Evolutionary conservation across 2,113 vertebrate species (phyloP), one percentile per base, ranked within the genome.

Genomic region (Apistogramma diplotaenia): DNA sequence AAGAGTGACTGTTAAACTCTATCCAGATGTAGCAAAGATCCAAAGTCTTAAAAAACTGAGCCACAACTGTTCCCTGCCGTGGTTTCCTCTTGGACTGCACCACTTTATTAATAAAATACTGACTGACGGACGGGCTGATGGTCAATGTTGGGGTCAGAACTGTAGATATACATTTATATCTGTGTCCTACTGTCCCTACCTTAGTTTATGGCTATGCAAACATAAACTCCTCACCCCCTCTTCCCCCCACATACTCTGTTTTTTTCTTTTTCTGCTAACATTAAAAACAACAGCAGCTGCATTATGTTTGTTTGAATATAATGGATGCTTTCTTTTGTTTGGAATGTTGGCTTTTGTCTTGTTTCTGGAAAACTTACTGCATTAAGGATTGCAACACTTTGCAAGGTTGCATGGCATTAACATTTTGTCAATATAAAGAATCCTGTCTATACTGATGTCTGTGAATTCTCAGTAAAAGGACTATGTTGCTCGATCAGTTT

Each of bases 201-300:
- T 94, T 93, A 83, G 89, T 94, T 95, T 89, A 93, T 90, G 93
- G 90, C 95, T 96, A 96, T 96, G 95, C 95, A 96, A 95, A 88
- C 85, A 87, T 92, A 84, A 85, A 86, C 78, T 37, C 78, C 77
- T 81, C 81, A 27, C 59, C 79, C 57, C 80, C 71, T 33, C 33
- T 35, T 35, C 33, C 60, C 60, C 21, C 37, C 21, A 40, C 82
- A 73, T 76, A 81, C 67, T 78, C 79, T 84, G 73, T 61, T 83
- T 18, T 15, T 88, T 82, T 84, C 81, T 83, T 75, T 74, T 79
- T 84, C 74, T 84, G 59, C 82, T 81, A 81, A 89, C 83, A 78
- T 88, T 75, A 73, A 86, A 89, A 88, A 86, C 85, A 87, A 90
- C 60, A 91, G 76, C 49, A 86, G 65, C 76, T 78, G 76, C 90